phyloP scores from a whole-genome alignment of 2,888 invertebrate genomes.

The Theristus sp. region DNA sequence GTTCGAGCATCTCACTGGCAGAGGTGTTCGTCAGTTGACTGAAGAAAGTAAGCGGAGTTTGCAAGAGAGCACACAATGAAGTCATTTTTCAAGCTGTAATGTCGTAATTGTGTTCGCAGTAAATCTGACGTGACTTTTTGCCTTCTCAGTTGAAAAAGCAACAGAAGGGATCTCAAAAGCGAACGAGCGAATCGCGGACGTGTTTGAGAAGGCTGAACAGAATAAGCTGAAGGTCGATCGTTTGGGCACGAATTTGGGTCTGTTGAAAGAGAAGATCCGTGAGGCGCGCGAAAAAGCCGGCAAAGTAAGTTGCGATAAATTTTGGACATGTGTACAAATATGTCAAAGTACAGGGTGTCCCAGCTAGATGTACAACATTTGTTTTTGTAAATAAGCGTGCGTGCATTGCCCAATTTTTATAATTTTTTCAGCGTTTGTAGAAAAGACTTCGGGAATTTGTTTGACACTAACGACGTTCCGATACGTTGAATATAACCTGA shows the following conservation, averaged over 20 bases:
- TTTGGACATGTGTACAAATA: not conserved
- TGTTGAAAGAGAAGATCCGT: constrained; percentile 23
- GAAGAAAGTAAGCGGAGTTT: not conserved
- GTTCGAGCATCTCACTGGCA: not conserved
- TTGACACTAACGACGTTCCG: too few species aligned
- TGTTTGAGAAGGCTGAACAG: constrained; percentile 11
- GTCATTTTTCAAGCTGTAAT: not conserved
- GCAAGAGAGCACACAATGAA: not conserved
- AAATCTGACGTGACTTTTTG: not conserved
- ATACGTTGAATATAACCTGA: too few species aligned
- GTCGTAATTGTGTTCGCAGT: not conserved
- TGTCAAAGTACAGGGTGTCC: too few species aligned
- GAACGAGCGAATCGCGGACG: constrained; percentile 15
- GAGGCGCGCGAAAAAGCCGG: constrained; percentile 25
- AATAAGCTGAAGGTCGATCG: constrained; percentile 8
- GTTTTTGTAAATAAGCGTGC: not conserved
- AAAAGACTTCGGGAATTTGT: too few species aligned
- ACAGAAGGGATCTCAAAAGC: not conserved
- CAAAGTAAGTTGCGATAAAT: not conserved
- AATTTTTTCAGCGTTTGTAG: too few species aligned
- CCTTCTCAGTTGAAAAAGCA: not conserved
- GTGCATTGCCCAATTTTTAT: too few species aligned
- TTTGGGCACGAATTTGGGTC: constrained; percentile 9
- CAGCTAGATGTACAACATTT: not conserved
- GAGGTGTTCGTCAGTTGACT: not conserved